These are phyloP conservation scores for Drosophila barbarae DNA, from an alignment of 2,888 invertebrate genomes.

Conservation along the genomic window DNA sequence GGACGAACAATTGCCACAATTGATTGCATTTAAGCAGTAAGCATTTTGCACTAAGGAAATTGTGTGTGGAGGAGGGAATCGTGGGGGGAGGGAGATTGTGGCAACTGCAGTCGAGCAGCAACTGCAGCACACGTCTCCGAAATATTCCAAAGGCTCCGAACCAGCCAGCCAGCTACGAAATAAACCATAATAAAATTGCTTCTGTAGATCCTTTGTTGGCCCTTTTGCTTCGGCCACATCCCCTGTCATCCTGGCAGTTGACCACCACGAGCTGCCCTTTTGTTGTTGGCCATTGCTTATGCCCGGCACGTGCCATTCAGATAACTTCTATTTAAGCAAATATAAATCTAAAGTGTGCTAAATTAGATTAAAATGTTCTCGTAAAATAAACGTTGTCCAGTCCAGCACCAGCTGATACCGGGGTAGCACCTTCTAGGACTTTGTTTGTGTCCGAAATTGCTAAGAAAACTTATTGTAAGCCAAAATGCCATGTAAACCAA, in stretches of 20 bases:
- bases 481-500: constrained; percentile 21
- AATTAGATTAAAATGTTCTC: constrained; percentile 75
- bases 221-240: neutral
- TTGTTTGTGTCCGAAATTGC: constrained; percentile 12
- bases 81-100: constrained; percentile 1
- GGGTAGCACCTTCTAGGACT: constrained; percentile 2
- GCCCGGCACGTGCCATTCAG: constrained; percentile 65
- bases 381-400: constrained; percentile 56
- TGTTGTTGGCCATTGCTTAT: constrained; percentile 43
- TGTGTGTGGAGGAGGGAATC: constrained; percentile 1
- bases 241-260: constrained; percentile 20
- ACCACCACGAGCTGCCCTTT: constrained; percentile 34
- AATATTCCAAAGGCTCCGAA: constrained; percentile 30
- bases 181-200: constrained; percentile 72
- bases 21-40: constrained; percentile 69
- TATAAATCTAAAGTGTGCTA: constrained; percentile 75
- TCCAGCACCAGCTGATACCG: constrained; percentile 20
- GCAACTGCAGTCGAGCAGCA: constrained; percentile 36
- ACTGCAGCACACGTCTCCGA: constrained; percentile 38
- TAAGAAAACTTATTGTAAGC: constrained; percentile 14
- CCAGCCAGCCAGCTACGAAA: constrained; percentile 35
- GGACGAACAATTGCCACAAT: constrained; percentile 48
- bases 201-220: constrained; percentile 46
- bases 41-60: constrained; percentile 39
- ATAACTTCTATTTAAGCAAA: constrained; percentile 76